Evolutionary conservation across 2,888 invertebrate species (phyloP), one percentile per base, ranked within the genome.

Genomic region (Harpalus rubripes): DNA sequence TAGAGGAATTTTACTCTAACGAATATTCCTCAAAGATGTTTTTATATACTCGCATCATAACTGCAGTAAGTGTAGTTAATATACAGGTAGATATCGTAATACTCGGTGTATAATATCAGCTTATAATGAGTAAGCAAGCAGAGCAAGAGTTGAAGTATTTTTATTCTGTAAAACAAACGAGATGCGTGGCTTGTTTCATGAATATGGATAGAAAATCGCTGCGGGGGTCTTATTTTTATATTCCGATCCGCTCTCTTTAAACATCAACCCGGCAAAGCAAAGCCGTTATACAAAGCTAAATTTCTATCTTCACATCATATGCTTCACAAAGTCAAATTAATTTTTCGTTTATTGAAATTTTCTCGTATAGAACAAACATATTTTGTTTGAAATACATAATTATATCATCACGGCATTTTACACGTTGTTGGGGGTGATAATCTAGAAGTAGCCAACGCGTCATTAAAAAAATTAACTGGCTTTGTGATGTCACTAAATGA

Each of bases 201-300:
- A 72, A 72, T 72, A 72, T 72, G 72, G 72, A 72, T 72, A 72
- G 72, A 72, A 41, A 41, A 44, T 72, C 72, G 72, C 72, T 41
- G 72, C 16, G 41, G 72, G 72, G 72, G 41, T 16, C 15, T 41
- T 72, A 72, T 72, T 72, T 72, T 72, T 72, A 72, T 72, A 18
- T 41, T 15, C 15, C 16, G 44, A 44, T 44, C 72, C 72, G 41
- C 44, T 72, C 16, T 72, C 41, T 72, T 72, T 72, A 72, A 72
- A 72, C 41, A 72, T 72, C n/a, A 72, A 44, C 44, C 18, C 63
- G 22, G 63, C 63, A n/a, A 22, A 65, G 22, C 22, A 61, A 61
- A 61, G 22, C 61, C 61, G 61, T 61, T 61, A 61, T 18, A 61
- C 16, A 61, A 61, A 18, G 18, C 8, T 61, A 22, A 61, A 61